A percentile compares a stretch with the other conserved stretches of the same genome.
phyloP scores from a whole-genome alignment of 2,888 invertebrate genomes.

The Phyllotreta cruciferae region DNA sequence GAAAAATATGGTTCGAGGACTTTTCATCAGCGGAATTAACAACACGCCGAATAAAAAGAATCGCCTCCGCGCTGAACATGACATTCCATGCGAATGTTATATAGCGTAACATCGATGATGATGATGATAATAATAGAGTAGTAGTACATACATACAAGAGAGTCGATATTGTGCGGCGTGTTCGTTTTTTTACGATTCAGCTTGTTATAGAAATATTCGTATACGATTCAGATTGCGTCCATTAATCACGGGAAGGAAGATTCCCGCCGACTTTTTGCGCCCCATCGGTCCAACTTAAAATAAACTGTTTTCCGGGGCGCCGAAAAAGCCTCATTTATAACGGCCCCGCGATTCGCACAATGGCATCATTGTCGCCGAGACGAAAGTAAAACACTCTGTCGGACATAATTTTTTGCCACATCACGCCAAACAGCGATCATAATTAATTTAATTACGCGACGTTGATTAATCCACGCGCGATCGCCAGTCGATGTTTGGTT shows the following conservation, averaged over 20 bases:
- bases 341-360: slow-evolving; percentile 16
- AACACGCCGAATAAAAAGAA: slow-evolving; percentile 5
- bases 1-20: slow-evolving; percentile 16
- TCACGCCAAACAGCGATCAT: slow-evolving; percentile 31
- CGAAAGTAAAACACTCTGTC: slow-evolving; percentile 19
- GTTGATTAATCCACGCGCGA: no score
- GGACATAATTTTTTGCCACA: slow-evolving; percentile 23
- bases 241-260: no score
- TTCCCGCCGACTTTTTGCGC: no score
- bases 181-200: no score
- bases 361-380: slow-evolving; percentile 19
- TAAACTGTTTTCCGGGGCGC: neutral
- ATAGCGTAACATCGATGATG: neutral
- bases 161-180: no score
- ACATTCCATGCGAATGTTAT: neutral
- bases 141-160: no score
- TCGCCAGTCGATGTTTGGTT: no score
- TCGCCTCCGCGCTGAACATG: slow-evolving; percentile 1
- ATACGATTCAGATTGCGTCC: no score
- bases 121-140: no score
- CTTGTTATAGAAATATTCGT: no score
- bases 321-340: slow-evolving; percentile 25
- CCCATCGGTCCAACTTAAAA: neutral
- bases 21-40: slow-evolving; percentile 16
- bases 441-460: slow-evolving; percentile 23